Evolutionary conservation across 2,113 vertebrate genomes (phyloP).

Genomic region (Python bivittatus): DNA sequence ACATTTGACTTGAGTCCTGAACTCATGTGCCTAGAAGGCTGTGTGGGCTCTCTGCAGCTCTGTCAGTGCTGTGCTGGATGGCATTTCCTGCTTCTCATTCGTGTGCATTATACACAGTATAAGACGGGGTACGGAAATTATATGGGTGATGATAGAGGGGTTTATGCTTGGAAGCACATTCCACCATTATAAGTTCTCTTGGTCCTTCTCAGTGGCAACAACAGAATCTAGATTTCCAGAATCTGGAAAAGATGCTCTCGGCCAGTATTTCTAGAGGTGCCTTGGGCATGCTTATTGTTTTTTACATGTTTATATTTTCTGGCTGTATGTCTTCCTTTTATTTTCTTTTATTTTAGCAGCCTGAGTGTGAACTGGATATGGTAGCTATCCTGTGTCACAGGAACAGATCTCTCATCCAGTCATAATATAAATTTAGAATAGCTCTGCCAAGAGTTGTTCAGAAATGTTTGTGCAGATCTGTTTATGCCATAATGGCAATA

Average conservation of each 20-base stretch:
- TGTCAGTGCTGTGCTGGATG: neutral
- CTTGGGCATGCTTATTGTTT: neutral
- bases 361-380: neutral
- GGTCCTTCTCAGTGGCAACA: neutral
- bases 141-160: neutral
- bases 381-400: neutral
- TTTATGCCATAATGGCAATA: neutral
- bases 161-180: neutral
- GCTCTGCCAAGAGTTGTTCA: neutral
- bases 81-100: neutral
- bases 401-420: neutral
- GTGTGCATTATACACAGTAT: neutral
- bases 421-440: neutral
- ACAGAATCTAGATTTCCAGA: neutral
- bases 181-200: neutral
- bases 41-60: neutral
- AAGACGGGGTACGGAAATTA: neutral
- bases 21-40: neutral
- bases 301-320: neutral
- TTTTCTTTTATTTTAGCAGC: neutral
- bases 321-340: neutral
- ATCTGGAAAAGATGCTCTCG: neutral
- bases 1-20: neutral
- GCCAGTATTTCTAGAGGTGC: neutral
- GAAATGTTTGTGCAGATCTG: neutral